phyloP scores from a whole-genome alignment of 2,888 invertebrate genomes.

The Tetragonisca angustula region DNA sequence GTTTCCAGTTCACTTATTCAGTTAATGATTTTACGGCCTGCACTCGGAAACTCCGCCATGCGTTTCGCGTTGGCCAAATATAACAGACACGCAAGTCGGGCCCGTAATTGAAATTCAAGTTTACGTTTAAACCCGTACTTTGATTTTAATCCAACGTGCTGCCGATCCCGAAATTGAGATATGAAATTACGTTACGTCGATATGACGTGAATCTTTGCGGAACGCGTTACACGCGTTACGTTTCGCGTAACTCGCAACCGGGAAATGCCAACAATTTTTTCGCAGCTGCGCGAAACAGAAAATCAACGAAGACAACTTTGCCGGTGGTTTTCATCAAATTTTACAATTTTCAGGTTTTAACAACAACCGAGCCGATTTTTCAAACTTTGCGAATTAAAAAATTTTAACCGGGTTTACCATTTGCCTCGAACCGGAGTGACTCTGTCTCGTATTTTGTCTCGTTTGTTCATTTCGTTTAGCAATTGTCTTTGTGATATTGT shows the following conservation, averaged over 20 bases:
- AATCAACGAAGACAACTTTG: background rate
- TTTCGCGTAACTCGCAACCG: background rate
- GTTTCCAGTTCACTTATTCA: conserved; percentile 6
- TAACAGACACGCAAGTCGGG: background rate
- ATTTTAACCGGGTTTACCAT: too few species aligned
- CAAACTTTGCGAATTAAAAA: background rate
- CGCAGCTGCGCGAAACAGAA: too few species aligned
- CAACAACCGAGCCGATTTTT: background rate
- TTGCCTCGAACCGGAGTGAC: too few species aligned
- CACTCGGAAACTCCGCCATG: background rate
- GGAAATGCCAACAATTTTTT: too few species aligned
- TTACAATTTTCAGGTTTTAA: background rate
- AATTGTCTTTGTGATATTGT: too few species aligned
- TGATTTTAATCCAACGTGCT: background rate
- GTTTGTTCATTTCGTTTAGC: background rate
- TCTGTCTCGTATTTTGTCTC: too few species aligned
- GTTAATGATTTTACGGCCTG: conserved; percentile 11
- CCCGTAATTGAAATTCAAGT: conserved; percentile 1
- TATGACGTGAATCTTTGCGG: too few species aligned
- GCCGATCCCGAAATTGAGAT: background rate
- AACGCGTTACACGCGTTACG: background rate
- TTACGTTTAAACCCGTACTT: background rate
- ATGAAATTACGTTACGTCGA: background rate
- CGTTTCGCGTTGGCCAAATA: background rate
- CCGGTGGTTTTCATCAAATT: background rate